Evolutionary conservation across 1,140 invertebrate species (phyloP).

Genomic region (Druon quercuslanigerum): DNA sequence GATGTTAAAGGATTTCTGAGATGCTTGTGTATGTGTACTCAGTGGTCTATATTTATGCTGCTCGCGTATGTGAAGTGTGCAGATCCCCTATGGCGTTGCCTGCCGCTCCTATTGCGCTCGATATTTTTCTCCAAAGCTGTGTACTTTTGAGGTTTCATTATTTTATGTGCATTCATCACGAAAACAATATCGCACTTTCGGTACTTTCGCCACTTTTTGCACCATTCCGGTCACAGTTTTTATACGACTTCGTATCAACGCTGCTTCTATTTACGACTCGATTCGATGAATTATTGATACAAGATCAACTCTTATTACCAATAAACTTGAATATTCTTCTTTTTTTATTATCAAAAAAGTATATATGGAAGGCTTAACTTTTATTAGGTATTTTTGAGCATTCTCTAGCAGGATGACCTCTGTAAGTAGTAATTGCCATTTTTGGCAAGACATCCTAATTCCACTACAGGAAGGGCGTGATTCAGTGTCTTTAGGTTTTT

Average conservation of each 20-base stretch:
- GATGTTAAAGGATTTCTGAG: slow-evolving; percentile 12
- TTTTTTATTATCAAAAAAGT: too few species aligned
- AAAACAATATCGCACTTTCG: slow-evolving; percentile 66
- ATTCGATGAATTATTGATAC: slow-evolving; percentile 60
- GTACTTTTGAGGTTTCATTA: slow-evolving; percentile 69
- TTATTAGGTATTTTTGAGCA: too few species aligned
- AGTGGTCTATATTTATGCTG: slow-evolving; percentile 60
- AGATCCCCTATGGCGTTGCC: slow-evolving; percentile 66
- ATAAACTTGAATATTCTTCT: background rate
- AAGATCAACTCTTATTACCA: background rate
- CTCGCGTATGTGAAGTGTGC: slow-evolving; percentile 50
- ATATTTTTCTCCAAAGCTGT: slow-evolving; percentile 63
- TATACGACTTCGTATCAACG: slow-evolving; percentile 39
- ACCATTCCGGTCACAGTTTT: slow-evolving; percentile 38
- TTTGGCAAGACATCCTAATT: too few species aligned
- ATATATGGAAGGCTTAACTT: too few species aligned
- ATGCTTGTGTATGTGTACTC: background rate
- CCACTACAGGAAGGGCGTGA: too few species aligned
- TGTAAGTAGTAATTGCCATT: too few species aligned
- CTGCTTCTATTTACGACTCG: slow-evolving; percentile 39
- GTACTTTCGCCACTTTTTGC: slow-evolving; percentile 49
- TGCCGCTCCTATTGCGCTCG: slow-evolving; percentile 67
- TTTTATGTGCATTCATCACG: slow-evolving; percentile 71
- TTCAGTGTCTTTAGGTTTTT: too few species aligned
- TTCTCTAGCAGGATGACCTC: too few species aligned